These are phyloP conservation scores for Autographa gamma DNA, from an alignment of 2,888 invertebrate genomes.

Conservation along the genomic window DNA sequence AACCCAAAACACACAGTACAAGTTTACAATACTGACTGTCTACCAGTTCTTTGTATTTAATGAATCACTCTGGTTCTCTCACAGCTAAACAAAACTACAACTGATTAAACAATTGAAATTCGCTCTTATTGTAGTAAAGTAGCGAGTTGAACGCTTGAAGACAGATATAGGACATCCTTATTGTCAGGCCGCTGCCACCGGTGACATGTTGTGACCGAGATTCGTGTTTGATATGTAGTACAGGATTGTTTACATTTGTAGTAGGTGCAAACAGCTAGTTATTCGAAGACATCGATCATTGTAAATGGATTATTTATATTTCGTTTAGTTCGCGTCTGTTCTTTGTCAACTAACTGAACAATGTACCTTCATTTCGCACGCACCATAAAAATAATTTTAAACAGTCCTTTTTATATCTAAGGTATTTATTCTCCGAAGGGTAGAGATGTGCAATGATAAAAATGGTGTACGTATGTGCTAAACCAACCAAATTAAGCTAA, in stretches of 20 bases:
- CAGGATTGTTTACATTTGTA: slow-evolving; percentile 7
- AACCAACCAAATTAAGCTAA: background rate
- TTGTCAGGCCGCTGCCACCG: slow-evolving; percentile 19
- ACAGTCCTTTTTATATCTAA: background rate
- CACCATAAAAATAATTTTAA: too few species aligned
- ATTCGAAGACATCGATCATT: background rate
- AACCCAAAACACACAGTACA: background rate
- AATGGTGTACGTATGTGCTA: background rate
- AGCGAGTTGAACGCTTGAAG: slow-evolving; percentile 24
- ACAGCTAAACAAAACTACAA: slow-evolving; percentile 3
- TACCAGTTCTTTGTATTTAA: slow-evolving; percentile 17
- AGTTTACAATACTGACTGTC: slow-evolving; percentile 13
- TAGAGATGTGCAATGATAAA: background rate
- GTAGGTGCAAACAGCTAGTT: background rate
- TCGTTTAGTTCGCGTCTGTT: too few species aligned
- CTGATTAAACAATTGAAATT: slow-evolving; percentile 21
- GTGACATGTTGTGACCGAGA: slow-evolving; percentile 20
- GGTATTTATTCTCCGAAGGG: background rate
- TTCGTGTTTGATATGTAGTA: slow-evolving; percentile 17
- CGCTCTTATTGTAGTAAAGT: slow-evolving; percentile 13
- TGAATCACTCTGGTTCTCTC: slow-evolving; percentile 30
- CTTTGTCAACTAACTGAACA: too few species aligned
- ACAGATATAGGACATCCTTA: slow-evolving; percentile 26
- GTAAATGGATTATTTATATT: background rate
- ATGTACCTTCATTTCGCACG: too few species aligned